Conservation (phyloP, 2,797 vertebrate species). For the Megalops cyprinoides region DNA sequence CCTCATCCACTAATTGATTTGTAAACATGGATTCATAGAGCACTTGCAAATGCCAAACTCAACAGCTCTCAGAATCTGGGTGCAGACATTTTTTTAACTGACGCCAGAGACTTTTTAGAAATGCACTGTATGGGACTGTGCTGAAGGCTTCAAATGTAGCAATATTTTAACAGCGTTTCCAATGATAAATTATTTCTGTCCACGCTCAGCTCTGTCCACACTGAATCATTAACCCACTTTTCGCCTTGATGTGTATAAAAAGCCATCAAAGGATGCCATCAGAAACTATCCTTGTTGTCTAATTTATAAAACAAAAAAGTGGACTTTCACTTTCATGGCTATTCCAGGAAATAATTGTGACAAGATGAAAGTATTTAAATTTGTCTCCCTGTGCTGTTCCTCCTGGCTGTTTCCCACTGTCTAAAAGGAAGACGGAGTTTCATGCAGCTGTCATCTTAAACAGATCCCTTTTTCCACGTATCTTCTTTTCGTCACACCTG, state of each 20-base stretch:
- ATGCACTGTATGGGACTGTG: no score
- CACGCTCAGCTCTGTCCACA: background rate
- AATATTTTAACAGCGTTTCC: background rate
- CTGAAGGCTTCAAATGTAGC: background rate
- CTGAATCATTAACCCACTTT: background rate
- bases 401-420: no score
- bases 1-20: no score
- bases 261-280: background rate
- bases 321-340: background rate
- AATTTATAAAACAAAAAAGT: background rate
- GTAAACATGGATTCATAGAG: no score
- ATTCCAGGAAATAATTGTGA: slow-evolving; percentile 1
- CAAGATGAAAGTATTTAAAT: slow-evolving; percentile 6
- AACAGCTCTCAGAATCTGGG: no score
- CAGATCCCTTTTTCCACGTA: background rate
- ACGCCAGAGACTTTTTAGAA: no score
- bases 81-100: no score
- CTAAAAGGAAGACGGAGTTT: background rate
- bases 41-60: no score
- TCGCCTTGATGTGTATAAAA: background rate
- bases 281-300: background rate
- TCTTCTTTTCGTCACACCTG: background rate
- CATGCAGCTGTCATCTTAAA: background rate
- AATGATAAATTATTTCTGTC: no score
- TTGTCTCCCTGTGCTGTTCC: background rate